Conservation (phyloP, 1,140 invertebrate species). For the Bombus sylvicola region DNA sequence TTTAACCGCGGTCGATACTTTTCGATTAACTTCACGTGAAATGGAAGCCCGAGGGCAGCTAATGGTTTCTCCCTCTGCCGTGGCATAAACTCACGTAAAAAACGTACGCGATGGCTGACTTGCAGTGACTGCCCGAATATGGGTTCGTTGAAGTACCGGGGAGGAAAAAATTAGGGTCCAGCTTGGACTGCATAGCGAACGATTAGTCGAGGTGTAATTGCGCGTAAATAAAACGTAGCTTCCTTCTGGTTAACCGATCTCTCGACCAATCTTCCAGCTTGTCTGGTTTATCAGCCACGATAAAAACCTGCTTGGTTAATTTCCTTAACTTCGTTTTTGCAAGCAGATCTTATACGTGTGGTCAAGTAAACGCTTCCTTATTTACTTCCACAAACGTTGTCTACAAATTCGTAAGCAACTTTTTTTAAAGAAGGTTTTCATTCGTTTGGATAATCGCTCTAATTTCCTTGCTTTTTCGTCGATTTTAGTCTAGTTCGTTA, state of each 20-base stretch:
- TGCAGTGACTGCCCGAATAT: slow-evolving; percentile 45
- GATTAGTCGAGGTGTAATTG: slow-evolving; percentile 68
- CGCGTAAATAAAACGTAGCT: slow-evolving; percentile 65
- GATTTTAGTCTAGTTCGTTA: too few species aligned
- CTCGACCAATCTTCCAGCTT: slow-evolving; percentile 15
- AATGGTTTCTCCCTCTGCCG: slow-evolving; percentile 58
- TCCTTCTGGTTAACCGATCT: slow-evolving; percentile 38
- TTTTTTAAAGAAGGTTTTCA: not conserved
- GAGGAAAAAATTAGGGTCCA: slow-evolving; percentile 36
- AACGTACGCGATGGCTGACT: slow-evolving; percentile 42
- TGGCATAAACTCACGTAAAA: slow-evolving; percentile 46
- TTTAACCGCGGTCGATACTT: slow-evolving; percentile 57
- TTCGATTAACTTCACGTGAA: slow-evolving; percentile 58
- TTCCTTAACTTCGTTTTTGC: slow-evolving; percentile 10
- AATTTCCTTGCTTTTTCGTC: not conserved
- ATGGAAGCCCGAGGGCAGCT: slow-evolving; percentile 53
- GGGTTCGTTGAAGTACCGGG: not conserved
- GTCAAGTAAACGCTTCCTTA: not conserved
- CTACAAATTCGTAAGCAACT: not conserved
- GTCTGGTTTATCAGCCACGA: slow-evolving; percentile 8
- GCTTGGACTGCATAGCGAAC: slow-evolving; percentile 24
- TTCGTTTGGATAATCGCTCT: not conserved
- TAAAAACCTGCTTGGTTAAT: slow-evolving; percentile 13
- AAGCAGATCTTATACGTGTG: too few species aligned
- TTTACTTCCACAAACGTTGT: not conserved